Percentiles rank a stretch among this genome's conserved stretches.
Conservation (phyloP, 92 coral and sea anemone genomes). For the Paramuricea clavata region DNA sequence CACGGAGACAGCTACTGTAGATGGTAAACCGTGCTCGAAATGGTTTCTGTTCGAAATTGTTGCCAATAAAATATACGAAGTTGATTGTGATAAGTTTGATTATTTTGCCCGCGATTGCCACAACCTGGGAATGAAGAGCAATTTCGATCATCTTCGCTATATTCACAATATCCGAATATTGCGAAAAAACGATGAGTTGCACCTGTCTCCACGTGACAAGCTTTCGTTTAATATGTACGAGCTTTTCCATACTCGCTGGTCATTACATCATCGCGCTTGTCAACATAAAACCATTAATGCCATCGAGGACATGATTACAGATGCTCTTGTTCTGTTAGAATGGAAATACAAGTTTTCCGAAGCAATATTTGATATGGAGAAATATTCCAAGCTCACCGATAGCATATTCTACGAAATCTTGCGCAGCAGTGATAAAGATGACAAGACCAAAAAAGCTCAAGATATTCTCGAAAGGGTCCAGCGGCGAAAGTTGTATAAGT, state of each 20-base stretch:
- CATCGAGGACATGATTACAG: conserved; percentile 71
- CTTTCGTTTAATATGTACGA: conserved; percentile 93
- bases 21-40: not conserved
- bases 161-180: conserved; percentile 87
- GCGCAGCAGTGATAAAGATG: conserved; percentile 22
- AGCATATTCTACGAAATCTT: conserved; percentile 83
- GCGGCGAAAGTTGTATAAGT: conserved; percentile 85
- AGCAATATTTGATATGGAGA: conserved; percentile 86
- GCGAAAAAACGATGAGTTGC: conserved; percentile 73
- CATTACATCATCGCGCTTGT: conserved; percentile 85
- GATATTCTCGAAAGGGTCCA: conserved; percentile 75
- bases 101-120: conserved; percentile 97
- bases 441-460: conserved; percentile 67
- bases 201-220: conserved; percentile 89
- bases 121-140: conserved; percentile 83
- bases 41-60: conserved; percentile 77
- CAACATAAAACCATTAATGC: conserved; percentile 95
- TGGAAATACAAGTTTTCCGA: conserved; percentile 71
- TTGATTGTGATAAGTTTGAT: conserved; percentile 97
- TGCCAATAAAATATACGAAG: conserved; percentile 95
- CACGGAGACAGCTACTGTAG: not conserved
- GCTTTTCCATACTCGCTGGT: conserved; percentile 87
- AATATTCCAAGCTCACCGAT: conserved; percentile 80
- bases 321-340: conserved; percentile 26
- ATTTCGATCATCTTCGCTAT: conserved; percentile 85